Base-by-base conservation (phyloP, 1,140 invertebrate genomes). In the Mercenaria mercenaria region DNA sequence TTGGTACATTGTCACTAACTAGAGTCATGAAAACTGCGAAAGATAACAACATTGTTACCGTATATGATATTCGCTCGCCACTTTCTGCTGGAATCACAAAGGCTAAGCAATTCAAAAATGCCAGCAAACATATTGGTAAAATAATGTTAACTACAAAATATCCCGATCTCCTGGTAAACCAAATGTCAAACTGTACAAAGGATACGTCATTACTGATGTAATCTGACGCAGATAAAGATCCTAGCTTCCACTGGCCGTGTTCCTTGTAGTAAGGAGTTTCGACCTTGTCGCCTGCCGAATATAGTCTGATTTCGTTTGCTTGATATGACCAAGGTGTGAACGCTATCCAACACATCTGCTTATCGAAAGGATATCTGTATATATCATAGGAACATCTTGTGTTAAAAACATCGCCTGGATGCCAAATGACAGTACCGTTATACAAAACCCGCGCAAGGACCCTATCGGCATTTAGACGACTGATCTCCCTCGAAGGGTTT, bases 61-160 rank as follows among this genome's bases (percentile, higher is more conserved):
- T 18, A 34, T 43, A 83, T 41, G 80, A 83, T 32, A 83, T 67
- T 29, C 80, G n/a, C 56, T 83, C 80, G 18, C 80, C 80, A 34
- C 56, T 43, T 32, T 83, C 80, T 11, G 39, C 15, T 61, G 80
- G 80, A 29, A 83, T 64, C 13, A 47, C 8, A 32, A 64, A 83
- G 0, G 56, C 80, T 29, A 83, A 26, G 8, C 18, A 43, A 34
- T 83, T 83, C 8, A 83, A 34, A 41, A 67, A 11, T 32, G 37
- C n/a, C 56, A 83, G 23, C 15, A 83, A 41, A 39, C 64, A 26
- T 8, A 83, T 83, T 0, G 97, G 97, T 50, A 97, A 92, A 41
- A 97, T 61, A 10, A 97, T 96, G 94, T 97, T 97, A 93, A 96
- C 95, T 69, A 96, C 95, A 93, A 96, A 96, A 92, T 94, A 95